These are phyloP conservation scores for Melanostigma gelatinosum DNA, from an alignment of 2,113 vertebrate species.

Conservation along the genomic window DNA sequence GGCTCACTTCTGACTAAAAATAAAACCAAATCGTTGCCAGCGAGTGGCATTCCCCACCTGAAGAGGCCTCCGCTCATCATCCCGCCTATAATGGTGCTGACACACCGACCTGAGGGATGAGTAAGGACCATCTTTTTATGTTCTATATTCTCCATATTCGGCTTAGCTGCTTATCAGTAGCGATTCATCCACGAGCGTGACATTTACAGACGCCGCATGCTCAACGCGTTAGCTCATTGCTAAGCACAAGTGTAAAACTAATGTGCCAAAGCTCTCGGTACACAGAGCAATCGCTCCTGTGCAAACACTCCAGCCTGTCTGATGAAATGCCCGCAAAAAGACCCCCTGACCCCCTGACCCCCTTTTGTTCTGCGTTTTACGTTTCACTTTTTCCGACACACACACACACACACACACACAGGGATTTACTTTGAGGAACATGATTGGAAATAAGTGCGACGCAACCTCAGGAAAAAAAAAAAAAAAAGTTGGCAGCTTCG, in stretches of 20 bases:
- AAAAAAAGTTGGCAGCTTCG: conserved; percentile 43
- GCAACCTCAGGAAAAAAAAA: not conserved
- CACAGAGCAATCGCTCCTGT: conserved; percentile 51
- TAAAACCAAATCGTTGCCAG: conserved; percentile 50
- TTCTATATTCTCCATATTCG: not conserved
- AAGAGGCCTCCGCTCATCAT: conserved; percentile 12
- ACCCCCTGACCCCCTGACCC: conserved; percentile 42
- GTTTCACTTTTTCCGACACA: conserved; percentile 52
- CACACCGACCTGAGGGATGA: too few relatives aligned
- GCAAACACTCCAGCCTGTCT: conserved; percentile 44
- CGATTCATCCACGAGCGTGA: not conserved
- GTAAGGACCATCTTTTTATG: not conserved
- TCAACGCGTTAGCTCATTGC: conserved; percentile 32
- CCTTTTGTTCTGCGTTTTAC: conserved; percentile 49
- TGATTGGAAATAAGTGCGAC: conserved; percentile 42
- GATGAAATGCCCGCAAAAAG: conserved; percentile 20
- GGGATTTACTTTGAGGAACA: conserved; percentile 28
- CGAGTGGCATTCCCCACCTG: conserved; percentile 28
- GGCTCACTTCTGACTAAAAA: conserved; percentile 26
- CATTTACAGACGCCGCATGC: conserved; percentile 17
- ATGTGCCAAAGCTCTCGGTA: conserved; percentile 39
- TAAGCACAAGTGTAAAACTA: conserved; percentile 35
- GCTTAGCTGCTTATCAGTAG: not conserved
- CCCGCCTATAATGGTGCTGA: not conserved
- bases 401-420: not conserved